Base-by-base conservation (phyloP, 1,140 invertebrate species). In the Oncopeltus fasciatus region DNA sequence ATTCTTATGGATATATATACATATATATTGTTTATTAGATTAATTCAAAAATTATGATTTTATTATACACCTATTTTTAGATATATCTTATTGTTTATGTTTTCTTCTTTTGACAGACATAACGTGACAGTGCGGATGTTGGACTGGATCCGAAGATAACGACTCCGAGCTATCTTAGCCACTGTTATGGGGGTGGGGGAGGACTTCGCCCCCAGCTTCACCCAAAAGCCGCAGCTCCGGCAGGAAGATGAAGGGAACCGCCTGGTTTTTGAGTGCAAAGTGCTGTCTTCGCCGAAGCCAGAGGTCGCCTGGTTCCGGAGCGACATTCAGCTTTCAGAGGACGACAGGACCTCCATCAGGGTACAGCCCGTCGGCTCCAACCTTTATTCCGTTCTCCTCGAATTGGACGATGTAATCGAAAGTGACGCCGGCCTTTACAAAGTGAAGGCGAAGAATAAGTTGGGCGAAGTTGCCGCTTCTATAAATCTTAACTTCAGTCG, bases 401-500 rank as follows among this genome's bases (percentile, higher is more conserved):
- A 96, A 74, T 81, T 98, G 68, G 88, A 94, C 73, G 91, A 95
- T 74, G 94, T 97, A 68, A 85, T 94, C 74, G 92, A 96, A 81
- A 86, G 84, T 24, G 95, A 98, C 75, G 92, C 92, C 65, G 95
- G 95, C 70, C 85, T 95, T 60, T 98, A 98, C 80, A 95, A 95
- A 78, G 93, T 98, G 70, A 92, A 92, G 76, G 95, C 95, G 68
- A 95, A 92, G 76, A 98, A 98, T 76, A 92, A 90, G 76, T 90
- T 92, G 79, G 95, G 95, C 72, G 94, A 98, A 81, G 93, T 97
- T 71, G 88, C 93, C 63, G 94, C 94, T 67, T 96, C 93, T 69
- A 97, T 98, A 75, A 98, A 96, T 75, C 84, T 98, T 71, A 98
- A 98, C 81, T 97, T 98, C 75, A 94, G 91, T 75, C 91, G 92